phyloP scores from a whole-genome alignment of 2,888 invertebrate genomes.

The Andrena minutula region DNA sequence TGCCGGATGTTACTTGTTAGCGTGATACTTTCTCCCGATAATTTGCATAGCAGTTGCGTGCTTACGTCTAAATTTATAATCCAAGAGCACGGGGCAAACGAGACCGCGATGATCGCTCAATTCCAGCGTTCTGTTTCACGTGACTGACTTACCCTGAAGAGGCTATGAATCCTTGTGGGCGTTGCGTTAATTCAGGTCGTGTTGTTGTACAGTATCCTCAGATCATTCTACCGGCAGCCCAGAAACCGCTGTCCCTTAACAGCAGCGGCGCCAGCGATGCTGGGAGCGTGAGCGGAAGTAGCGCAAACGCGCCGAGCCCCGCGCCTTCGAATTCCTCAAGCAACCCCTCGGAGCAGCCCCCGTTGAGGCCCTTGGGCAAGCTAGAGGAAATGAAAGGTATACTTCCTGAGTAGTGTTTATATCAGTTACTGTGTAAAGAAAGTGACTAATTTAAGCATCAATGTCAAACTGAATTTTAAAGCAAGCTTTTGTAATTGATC shows the following conservation, averaged over 20 bases:
- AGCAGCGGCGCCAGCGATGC: conserved; percentile 83
- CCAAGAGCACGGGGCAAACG: conserved; percentile 20
- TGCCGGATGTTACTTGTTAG: conserved; percentile 46
- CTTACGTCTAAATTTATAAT: conserved; percentile 43
- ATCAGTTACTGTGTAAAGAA: not conserved
- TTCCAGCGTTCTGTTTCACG: conserved; percentile 6
- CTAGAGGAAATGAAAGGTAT: conserved; percentile 96
- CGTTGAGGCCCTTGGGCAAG: conserved; percentile 87
- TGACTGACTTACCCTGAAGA: not conserved
- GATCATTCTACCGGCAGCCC: conserved; percentile 92
- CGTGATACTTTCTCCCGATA: conserved; percentile 30
- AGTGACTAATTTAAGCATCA: not conserved
- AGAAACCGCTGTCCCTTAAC: conserved; percentile 86
- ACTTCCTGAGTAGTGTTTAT: not conserved
- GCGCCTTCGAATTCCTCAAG: conserved; percentile 81
- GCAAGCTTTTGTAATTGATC: no score
- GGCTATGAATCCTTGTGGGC: not conserved
- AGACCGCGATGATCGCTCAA: conserved; percentile 16
- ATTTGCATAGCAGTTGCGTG: conserved; percentile 46
- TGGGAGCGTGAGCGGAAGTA: conserved; percentile 81
- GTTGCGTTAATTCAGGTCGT: conserved; percentile 22
- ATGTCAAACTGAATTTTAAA: no score
- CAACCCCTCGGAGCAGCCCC: conserved; percentile 82
- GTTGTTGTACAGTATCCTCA: conserved; percentile 88
- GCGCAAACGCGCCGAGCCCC: conserved; percentile 81